A percentile compares a stretch with the other conserved stretches of the same genome.
phyloP scores from a whole-genome alignment of 2,888 invertebrate genomes.

The Sarcophaga caerulescens region DNA sequence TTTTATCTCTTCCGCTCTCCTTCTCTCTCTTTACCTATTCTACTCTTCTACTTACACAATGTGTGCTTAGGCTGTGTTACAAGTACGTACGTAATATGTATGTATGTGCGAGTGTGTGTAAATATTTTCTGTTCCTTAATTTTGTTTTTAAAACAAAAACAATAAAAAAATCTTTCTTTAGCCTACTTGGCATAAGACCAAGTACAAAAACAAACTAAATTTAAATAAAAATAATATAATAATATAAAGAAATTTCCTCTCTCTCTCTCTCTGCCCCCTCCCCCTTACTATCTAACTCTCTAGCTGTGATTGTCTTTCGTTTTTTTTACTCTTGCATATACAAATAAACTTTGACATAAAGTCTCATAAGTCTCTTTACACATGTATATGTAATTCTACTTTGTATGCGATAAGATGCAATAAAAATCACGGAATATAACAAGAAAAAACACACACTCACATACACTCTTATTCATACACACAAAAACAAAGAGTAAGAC shows the following conservation, averaged over 20 bases:
- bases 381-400: slow-evolving; percentile 41
- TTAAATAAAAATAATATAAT: slow-evolving; percentile 17
- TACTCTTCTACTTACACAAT: too few relatives aligned
- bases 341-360: slow-evolving; percentile 8
- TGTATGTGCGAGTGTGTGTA: slow-evolving; percentile 15
- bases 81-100: not conserved
- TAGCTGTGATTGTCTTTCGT: not conserved
- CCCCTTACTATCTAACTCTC: too few relatives aligned
- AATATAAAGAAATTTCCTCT: slow-evolving; percentile 36
- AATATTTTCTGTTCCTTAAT: slow-evolving; percentile 11
- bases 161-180: slow-evolving; percentile 51
- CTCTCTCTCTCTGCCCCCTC: not conserved
- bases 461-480: too few relatives aligned
- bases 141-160: slow-evolving; percentile 12
- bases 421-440: slow-evolving; percentile 22
- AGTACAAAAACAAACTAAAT: slow-evolving; percentile 39
- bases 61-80: too few relatives aligned
- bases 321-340: not conserved
- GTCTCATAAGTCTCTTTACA: slow-evolving; percentile 19
- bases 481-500: not conserved
- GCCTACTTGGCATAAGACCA: slow-evolving; percentile 65
- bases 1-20: not conserved
- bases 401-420: slow-evolving; percentile 46
- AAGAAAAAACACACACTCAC: slow-evolving; percentile 12
- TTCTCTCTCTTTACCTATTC: too few relatives aligned